phyloP scores from a whole-genome alignment of 2,888 invertebrate genomes.

The Eilema griseolum region DNA sequence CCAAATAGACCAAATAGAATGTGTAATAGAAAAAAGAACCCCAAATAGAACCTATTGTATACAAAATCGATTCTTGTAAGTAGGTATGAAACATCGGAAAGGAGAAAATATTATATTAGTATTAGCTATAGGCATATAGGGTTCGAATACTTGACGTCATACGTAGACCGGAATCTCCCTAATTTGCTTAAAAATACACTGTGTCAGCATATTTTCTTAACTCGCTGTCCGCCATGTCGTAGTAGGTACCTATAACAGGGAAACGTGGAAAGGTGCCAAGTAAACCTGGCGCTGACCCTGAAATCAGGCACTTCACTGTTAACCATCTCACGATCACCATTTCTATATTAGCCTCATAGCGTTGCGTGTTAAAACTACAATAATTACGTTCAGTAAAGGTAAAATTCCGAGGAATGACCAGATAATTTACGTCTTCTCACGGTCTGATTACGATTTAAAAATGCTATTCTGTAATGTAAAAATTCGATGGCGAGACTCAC shows the following conservation, averaged over 20 bases:
- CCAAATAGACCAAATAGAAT: too few relatives aligned
- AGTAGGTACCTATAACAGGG: conserved; percentile 13
- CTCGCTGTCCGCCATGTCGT: background rate
- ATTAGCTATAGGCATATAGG: background rate
- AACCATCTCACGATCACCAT: conserved; percentile 34
- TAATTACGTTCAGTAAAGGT: background rate
- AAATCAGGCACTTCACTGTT: conserved; percentile 28
- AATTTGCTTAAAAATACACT: conserved; percentile 12
- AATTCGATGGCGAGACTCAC: background rate
- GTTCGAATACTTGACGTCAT: conserved; percentile 9
- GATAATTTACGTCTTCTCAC: background rate
- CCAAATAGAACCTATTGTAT: too few relatives aligned
- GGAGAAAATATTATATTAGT: background rate
- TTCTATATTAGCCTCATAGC: conserved; percentile 34
- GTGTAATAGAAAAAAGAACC: too few relatives aligned
- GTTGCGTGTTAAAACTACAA: conserved; percentile 35
- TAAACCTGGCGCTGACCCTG: conserved; percentile 27
- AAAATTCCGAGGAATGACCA: background rate
- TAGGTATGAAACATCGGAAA: background rate
- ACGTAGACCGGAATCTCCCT: background rate
- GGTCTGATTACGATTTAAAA: background rate
- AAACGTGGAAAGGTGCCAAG: conserved; percentile 25
- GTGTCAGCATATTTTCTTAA: conserved; percentile 20
- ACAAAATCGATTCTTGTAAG: too few relatives aligned
- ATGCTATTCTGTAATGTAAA: background rate